A percentile compares a stretch with the other conserved stretches of the same genome.
Evolutionary conservation across 2,113 vertebrate genomes (phyloP).

Genomic region (Chloebia gouldiae): DNA sequence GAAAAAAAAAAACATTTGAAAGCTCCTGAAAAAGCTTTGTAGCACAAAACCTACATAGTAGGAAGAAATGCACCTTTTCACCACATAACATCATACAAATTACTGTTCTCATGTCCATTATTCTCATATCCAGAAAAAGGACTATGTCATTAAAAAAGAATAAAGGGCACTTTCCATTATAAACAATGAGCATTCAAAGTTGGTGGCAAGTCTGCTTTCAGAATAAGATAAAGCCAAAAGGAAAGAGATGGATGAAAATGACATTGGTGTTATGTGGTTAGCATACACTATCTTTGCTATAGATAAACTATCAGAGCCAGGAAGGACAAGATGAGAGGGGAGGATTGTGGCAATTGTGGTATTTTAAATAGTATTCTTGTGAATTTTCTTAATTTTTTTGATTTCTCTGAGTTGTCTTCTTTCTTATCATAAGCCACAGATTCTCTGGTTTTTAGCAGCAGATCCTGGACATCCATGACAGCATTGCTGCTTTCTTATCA

Average conservation of each 20-base stretch:
- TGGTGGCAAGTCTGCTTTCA: not conserved
- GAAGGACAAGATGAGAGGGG: not conserved
- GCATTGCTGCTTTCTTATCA: not conserved
- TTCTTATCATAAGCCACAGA: not conserved
- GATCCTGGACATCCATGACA: not conserved
- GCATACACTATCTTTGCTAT: not conserved
- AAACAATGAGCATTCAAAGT: not conserved
- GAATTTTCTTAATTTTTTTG: constrained; percentile 17
- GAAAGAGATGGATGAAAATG: constrained; percentile 15
- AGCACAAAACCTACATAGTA: not conserved
- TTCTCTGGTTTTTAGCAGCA: not conserved
- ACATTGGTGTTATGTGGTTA: not conserved
- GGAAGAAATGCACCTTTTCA: not conserved
- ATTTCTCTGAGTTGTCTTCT: not conserved
- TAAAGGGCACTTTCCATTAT: not conserved
- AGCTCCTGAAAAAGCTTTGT: not conserved
- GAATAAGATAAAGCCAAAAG: not conserved
- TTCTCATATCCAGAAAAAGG: constrained; percentile 3
- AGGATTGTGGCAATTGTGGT: not conserved
- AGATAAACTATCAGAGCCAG: not conserved
- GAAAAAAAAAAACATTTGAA: not conserved
- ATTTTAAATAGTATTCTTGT: not conserved
- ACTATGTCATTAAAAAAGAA: not conserved
- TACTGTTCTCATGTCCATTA: not conserved
- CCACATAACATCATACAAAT: not conserved